These are phyloP conservation scores for Salticus scenicus DNA, from an alignment of 2,888 invertebrate species.

Conservation along the genomic window DNA sequence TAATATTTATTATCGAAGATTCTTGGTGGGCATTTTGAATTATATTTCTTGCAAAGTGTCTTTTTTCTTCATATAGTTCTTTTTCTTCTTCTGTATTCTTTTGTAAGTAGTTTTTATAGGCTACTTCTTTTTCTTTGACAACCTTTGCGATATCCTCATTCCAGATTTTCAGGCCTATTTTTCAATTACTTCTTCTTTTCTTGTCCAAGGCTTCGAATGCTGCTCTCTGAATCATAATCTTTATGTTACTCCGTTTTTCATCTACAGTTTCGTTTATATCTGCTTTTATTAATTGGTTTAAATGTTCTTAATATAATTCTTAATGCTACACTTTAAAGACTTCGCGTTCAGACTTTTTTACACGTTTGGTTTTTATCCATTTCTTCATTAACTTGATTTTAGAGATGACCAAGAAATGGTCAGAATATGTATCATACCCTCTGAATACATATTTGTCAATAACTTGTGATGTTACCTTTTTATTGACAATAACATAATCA, in stretches of 20 bases:
- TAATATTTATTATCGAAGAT: neutral
- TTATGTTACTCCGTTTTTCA: neutral
- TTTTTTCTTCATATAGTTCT: neutral
- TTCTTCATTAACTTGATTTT: neutral
- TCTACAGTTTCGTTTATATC: neutral
- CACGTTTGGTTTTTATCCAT: neutral
- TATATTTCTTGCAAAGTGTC: neutral
- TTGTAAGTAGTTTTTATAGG: neutral
- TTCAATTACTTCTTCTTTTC: neutral
- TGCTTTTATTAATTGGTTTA: slow-evolving; percentile 8
- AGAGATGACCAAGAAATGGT: slow-evolving; percentile 1
- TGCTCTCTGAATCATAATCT: neutral
- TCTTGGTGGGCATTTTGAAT: neutral
- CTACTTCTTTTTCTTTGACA: neutral
- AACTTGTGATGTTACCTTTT: neutral
- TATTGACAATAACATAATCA: neutral
- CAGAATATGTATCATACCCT: slow-evolving; percentile 5
- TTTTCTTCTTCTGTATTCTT: neutral
- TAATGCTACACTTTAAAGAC: neutral
- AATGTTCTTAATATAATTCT: neutral
- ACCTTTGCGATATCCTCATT: neutral
- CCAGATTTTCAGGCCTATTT: slow-evolving; percentile 8
- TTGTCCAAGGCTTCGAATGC: slow-evolving; percentile 1
- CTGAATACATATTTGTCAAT: neutral
- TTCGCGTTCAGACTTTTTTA: neutral